Percentiles rank a stretch among this genome's conserved stretches.
phyloP scores from a whole-genome alignment of 2,113 vertebrate genomes.

The Triplophysa dalaica region DNA sequence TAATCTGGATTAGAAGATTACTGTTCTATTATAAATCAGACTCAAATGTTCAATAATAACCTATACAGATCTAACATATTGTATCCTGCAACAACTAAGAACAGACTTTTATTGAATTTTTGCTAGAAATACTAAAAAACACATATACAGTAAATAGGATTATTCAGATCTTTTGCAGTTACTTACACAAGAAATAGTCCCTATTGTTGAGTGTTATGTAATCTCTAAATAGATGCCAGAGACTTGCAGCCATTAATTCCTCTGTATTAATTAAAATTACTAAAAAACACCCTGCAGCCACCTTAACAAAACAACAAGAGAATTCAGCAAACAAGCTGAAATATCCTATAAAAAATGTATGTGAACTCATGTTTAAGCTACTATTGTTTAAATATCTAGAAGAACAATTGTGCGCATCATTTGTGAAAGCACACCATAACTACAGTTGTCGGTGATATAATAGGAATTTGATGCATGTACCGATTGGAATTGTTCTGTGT shows the following conservation, averaged over 20 bases:
- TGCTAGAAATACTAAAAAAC: background rate
- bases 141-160: background rate
- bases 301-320: background rate
- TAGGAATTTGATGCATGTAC: constrained; percentile 20
- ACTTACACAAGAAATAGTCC: background rate
- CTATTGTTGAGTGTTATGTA: constrained; percentile 7
- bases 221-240: background rate
- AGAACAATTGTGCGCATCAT: background rate
- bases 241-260: background rate
- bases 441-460: background rate
- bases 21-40: background rate
- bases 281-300: background rate
- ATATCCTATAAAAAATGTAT: background rate
- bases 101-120: background rate
- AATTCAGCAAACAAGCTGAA: constrained; percentile 16
- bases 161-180: background rate
- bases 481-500: constrained; percentile 26
- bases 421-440: constrained; percentile 24
- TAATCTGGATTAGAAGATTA: no score
- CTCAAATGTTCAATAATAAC: background rate
- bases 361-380: background rate
- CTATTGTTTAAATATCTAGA: constrained; percentile 9
- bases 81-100: background rate
- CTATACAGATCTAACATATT: background rate
- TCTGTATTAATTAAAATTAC: constrained; percentile 10